phyloP scores from a whole-genome alignment of 2,797 vertebrate species.

The Molossus molossus region DNA sequence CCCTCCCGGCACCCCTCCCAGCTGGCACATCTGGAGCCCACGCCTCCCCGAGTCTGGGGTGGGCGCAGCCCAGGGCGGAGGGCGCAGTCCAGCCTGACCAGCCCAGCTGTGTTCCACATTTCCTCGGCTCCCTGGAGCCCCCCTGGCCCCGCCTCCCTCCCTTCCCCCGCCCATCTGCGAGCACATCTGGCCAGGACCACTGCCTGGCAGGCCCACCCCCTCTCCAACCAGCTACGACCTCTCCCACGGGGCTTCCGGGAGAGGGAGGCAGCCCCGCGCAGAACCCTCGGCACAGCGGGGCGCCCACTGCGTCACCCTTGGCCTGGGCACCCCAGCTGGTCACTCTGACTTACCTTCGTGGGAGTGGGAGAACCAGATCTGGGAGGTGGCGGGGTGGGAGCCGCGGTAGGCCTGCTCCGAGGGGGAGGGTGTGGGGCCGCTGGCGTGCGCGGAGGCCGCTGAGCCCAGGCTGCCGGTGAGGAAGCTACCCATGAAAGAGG shows the following conservation, averaged over 20 bases:
- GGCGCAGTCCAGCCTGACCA: background rate
- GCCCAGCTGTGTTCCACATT: slow-evolving; percentile 78
- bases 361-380: slow-evolving; percentile 99
- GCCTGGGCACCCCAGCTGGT: background rate
- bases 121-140: background rate
- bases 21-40: slow-evolving; percentile 75
- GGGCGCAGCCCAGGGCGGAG: background rate
- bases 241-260: background rate
- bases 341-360: slow-evolving; percentile 94
- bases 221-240: slow-evolving; percentile 39
- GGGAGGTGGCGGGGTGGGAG: slow-evolving; percentile 96
- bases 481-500: slow-evolving; percentile 99
- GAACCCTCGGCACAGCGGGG: background rate
- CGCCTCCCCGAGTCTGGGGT: background rate
- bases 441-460: slow-evolving; percentile 93
- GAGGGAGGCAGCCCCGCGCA: background rate
- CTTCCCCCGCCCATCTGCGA: slow-evolving; percentile 58
- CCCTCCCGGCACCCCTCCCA: background rate
- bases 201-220: background rate
- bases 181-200: slow-evolving; percentile 74
- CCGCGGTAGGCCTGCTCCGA: slow-evolving; percentile 96
- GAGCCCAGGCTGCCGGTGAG: slow-evolving; percentile 97
- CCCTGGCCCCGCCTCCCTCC: background rate
- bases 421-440: slow-evolving; percentile 94
- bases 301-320: background rate